Base-by-base conservation (phyloP, 1,140 invertebrate genomes). In the Macrobrachium nipponense region DNA sequence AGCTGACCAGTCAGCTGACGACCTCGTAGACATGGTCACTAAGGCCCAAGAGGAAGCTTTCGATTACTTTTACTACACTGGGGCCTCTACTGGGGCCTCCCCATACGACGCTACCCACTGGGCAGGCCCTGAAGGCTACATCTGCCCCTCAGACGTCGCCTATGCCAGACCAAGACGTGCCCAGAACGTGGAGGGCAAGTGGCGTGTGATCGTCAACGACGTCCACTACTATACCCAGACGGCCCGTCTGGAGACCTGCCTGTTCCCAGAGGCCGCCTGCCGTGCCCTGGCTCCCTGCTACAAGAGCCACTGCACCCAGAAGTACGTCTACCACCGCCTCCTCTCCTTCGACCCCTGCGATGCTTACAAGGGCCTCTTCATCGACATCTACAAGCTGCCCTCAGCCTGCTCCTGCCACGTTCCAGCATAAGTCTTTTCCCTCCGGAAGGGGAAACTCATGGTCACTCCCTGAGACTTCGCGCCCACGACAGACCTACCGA, bases 331-430 rank as follows among this genome's bases (percentile, higher is more conserved):
- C 87, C 90, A 90, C 77, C 88, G 90, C 60, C 88, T 90, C 75
- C 83, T 90, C 5, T 90, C 90, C 66, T 89, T 64, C 72, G 90
- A 90, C 87, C 90, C 90, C 51, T 90, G 90, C 77, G 89, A 90
- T 72, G 64, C 86, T 43, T 88, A 89, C 89, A 89, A 86, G 77
- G 90, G 89, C 44, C 86, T 90, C 72, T 90, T 90, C 85, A 90
- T 90, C 79, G 90, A 90, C 82, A 89, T 88, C 73, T 90, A 88
- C 89, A 89, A 89, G 58, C 77, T 90, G 73, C 90, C 89, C 17
- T 89, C 89, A 6, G 89, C 90, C 44, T 90, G 90, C 85, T 89
- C 89, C 60, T 90, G 89, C 78, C 89, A 90, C 82, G 81, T 90
- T 61, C 88, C 89, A 66, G 59, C 79, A 15, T 80, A 82, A 76